These are phyloP conservation scores for Neosilurus hyrtlii DNA, from an alignment of 2,797 vertebrate species.

Conservation along the genomic window DNA sequence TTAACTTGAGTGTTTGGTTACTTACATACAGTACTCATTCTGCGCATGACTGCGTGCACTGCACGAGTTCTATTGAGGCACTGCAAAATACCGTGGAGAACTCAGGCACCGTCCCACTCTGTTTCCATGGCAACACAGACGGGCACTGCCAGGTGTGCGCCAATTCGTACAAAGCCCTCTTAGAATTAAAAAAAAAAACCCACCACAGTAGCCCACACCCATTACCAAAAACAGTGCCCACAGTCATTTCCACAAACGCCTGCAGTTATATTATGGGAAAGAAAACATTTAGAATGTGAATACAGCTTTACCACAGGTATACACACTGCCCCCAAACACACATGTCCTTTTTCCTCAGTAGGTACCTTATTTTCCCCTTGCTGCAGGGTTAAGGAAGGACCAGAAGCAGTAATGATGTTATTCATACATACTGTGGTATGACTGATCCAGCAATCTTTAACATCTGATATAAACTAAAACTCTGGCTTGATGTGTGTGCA, in stretches of 20 bases:
- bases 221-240: not conserved
- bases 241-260: not conserved
- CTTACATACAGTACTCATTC: not conserved
- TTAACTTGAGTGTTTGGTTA: not conserved
- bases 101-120: not conserved
- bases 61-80: not conserved
- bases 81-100: not conserved
- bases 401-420: not conserved
- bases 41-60: not conserved
- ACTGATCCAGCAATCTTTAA: conserved; percentile 22
- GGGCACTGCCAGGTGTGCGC: conserved; percentile 52
- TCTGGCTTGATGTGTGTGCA: not conserved
- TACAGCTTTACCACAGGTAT: not conserved
- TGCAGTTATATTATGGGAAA: not conserved
- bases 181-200: conserved; percentile 36
- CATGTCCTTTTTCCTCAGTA: conserved; percentile 21
- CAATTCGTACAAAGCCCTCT: conserved; percentile 46
- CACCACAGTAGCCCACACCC: conserved; percentile 37
- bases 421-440: conserved; percentile 38
- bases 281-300: not conserved
- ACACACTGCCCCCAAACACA: not conserved
- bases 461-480: conserved; percentile 36
- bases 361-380: conserved; percentile 33
- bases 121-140: conserved; percentile 43
- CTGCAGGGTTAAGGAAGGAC: conserved; percentile 13